Base-by-base conservation (phyloP, 2,113 vertebrate genomes). In the Bos indicus region DNA sequence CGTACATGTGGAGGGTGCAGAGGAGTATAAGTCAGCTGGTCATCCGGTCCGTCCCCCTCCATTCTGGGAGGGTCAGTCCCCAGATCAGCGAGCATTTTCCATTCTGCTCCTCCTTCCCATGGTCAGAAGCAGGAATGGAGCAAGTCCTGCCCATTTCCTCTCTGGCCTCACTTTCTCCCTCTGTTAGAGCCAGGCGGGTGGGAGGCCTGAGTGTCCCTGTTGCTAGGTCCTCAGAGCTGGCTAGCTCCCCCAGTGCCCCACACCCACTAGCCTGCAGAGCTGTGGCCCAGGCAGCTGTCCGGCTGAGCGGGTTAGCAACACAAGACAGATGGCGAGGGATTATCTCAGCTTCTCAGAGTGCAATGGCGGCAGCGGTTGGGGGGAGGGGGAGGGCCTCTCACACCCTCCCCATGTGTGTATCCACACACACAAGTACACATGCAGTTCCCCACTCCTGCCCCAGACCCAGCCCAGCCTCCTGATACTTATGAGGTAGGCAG, bases 251-350 rank as follows among this genome's bases (percentile, higher is more conserved):
- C 36, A 56, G 48, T 10, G 33, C 93, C 85, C 91, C 10, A 4
- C 80, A 90, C 97, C 91, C 30, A 11, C 97, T 92, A 6, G 56
- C 78, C 96, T 93, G 57, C 57, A 94, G 97, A 94, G 95, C 94
- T 94, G 93, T 96, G 98, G 97, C 96, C 95, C 3, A 87, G 98
- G 98, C 97, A 98, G 98, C 98, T 98, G 98, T 98, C 98, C 97
- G 94, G 97, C 94, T 97, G 98, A 98, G 97, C 59, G 60, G 96
- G 98, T 98, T 98, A 98, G 97, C 98, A 97, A 97, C 95, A 97
- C 93, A 96, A 98, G 98, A 98, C 98, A 98, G 98, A 98, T 98
- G 98, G 98, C 26, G 8, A 91, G 97, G 98, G 98, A 98, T 98
- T 98, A 98, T 97, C 98, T 98, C 94, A 91, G 98, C 98, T 98